These are phyloP conservation scores for Myzus persicae DNA, from an alignment of 1,140 invertebrate genomes.

Conservation along the genomic window DNA sequence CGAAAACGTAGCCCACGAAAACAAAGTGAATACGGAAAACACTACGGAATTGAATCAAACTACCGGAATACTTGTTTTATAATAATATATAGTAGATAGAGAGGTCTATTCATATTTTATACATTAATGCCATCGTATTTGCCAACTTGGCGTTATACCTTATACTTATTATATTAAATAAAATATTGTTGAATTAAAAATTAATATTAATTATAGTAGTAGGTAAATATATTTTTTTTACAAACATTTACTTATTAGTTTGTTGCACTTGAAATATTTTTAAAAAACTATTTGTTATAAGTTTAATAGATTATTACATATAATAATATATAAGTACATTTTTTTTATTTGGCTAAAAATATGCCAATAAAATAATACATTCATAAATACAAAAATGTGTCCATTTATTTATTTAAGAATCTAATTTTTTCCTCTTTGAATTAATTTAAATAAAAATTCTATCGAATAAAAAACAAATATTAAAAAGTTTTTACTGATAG, in stretches of 20 bases:
- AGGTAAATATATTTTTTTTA: conserved; percentile 20
- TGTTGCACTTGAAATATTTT: conserved; percentile 14
- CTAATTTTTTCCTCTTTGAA: neutral
- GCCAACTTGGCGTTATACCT: neutral
- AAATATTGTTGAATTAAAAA: neutral
- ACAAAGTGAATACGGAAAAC: neutral
- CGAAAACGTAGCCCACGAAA: neutral
- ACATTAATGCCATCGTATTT: conserved; percentile 24
- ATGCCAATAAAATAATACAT: neutral
- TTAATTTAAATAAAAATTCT: neutral
- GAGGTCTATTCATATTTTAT: conserved; percentile 6
- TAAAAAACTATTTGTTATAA: conserved; percentile 18
- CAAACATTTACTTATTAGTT: conserved; percentile 25
- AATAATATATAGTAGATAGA: neutral
- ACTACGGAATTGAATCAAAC: neutral
- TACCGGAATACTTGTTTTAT: neutral
- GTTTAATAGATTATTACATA: neutral
- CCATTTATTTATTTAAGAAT: neutral
- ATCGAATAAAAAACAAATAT: neutral
- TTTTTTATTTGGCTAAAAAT: neutral
- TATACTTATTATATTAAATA: neutral
- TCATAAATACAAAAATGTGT: neutral
- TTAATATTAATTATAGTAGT: neutral
- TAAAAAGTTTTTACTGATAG: neutral
- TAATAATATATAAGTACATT: neutral